These are phyloP conservation scores for Petromus typicus DNA, from an alignment of 2,113 vertebrate genomes.

Conservation along the genomic window DNA sequence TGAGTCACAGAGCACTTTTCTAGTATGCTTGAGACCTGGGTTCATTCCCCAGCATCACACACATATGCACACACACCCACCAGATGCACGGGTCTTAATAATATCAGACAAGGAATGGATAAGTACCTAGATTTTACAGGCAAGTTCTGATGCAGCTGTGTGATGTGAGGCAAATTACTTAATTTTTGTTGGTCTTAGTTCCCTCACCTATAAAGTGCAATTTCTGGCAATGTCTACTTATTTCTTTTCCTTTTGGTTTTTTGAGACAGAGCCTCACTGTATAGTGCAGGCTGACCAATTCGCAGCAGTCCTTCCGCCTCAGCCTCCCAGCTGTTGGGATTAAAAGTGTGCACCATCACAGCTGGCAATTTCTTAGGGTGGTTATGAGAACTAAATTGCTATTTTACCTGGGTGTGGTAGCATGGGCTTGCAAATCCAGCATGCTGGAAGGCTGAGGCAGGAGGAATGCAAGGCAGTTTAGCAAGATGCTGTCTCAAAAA, in stretches of 20 bases:
- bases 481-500: background rate
- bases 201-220: background rate
- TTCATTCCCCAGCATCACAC: background rate
- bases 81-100: background rate
- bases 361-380: background rate
- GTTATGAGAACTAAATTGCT: slow-evolving; percentile 11
- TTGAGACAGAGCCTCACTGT: background rate
- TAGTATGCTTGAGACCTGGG: background rate
- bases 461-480: background rate
- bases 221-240: background rate
- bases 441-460: background rate
- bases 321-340: background rate
- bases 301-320: background rate
- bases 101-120: background rate
- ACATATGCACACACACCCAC: background rate
- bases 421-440: background rate
- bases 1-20: background rate
- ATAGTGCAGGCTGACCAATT: background rate
- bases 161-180: background rate
- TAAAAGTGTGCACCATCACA: background rate
- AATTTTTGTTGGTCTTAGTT: background rate
- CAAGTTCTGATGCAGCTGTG: background rate
- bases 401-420: background rate
- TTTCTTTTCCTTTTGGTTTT: background rate
- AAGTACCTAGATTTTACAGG: background rate